A percentile compares a stretch with the other conserved stretches of the same genome.
Conservation (phyloP, 2,113 vertebrate species). For the Brachyhypopomus occidentalis region DNA sequence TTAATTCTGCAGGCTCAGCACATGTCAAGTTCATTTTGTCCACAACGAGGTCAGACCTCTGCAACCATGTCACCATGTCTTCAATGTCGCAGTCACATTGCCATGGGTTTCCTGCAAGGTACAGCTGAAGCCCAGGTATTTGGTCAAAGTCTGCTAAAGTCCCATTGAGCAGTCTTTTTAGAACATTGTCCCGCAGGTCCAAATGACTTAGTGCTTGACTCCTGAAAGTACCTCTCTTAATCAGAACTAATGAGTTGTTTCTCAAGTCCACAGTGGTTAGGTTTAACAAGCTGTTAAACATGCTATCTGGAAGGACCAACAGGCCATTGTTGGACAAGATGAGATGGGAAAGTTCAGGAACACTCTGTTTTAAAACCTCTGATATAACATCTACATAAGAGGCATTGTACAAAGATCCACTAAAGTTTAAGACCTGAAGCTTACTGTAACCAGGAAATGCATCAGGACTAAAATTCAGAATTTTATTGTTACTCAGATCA, state of each 20-base stretch:
- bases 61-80: slow-evolving; percentile 85
- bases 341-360: slow-evolving; percentile 73
- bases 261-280: slow-evolving; percentile 81
- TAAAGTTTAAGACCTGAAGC: slow-evolving; percentile 77
- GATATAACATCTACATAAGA: slow-evolving; percentile 61
- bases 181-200: slow-evolving; percentile 84
- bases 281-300: slow-evolving; percentile 67
- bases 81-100: slow-evolving; percentile 83
- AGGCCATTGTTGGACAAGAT: slow-evolving; percentile 84
- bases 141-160: slow-evolving; percentile 72
- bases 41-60: slow-evolving; percentile 73
- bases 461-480: slow-evolving; percentile 70
- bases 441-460: slow-evolving; percentile 74
- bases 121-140: slow-evolving; percentile 68
- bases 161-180: slow-evolving; percentile 73
- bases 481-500: slow-evolving; percentile 86
- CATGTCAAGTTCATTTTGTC: slow-evolving; percentile 79
- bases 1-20: slow-evolving; percentile 72
- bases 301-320: slow-evolving; percentile 73
- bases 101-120: slow-evolving; percentile 82
- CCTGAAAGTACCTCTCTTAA: slow-evolving; percentile 75
- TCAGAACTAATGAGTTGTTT: slow-evolving; percentile 83
- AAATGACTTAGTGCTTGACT: slow-evolving; percentile 75
- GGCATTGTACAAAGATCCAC: slow-evolving; percentile 62
- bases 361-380: slow-evolving; percentile 64